phyloP scores from a whole-genome alignment of 2,797 vertebrate species.

The Macropus fuliginosus region DNA sequence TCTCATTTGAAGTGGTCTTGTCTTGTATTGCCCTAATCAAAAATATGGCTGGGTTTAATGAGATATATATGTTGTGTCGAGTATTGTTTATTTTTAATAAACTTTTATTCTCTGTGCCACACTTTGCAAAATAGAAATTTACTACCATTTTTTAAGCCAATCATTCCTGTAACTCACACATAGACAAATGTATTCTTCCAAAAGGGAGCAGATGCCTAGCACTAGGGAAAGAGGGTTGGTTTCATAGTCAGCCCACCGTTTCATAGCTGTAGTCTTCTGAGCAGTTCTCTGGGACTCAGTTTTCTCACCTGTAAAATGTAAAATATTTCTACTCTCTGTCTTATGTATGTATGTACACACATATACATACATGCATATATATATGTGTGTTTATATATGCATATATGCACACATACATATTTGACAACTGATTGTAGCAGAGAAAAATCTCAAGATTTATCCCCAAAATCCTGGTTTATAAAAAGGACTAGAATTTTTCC shows the following conservation, averaged over 20 bases:
- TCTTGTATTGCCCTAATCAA: constrained; percentile 76
- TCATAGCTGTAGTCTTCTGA: not conserved
- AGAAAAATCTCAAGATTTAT: not conserved
- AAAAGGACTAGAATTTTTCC: not conserved
- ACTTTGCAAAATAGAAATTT: constrained; percentile 46
- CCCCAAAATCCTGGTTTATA: not conserved
- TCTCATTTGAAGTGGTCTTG: constrained; percentile 68
- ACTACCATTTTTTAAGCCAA: constrained; percentile 42
- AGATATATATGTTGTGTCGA: constrained; percentile 76
- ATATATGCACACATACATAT: not conserved
- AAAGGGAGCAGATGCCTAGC: not conserved
- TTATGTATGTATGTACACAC: not conserved
- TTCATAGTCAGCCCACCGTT: not conserved
- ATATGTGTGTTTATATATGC: not conserved
- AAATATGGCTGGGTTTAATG: constrained; percentile 78
- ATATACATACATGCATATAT: not conserved
- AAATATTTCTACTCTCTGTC: not conserved
- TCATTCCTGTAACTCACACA: constrained; percentile 22
- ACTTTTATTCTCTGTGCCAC: constrained; percentile 51
- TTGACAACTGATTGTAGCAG: not conserved
- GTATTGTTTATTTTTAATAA: constrained; percentile 77
- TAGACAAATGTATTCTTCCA: not conserved
- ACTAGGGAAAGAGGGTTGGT: not conserved
- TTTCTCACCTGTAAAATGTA: not conserved
- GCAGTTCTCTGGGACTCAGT: not conserved